Evolutionary conservation across 2,888 invertebrate species (phyloP).

Genomic region (Drosophila incognita): DNA sequence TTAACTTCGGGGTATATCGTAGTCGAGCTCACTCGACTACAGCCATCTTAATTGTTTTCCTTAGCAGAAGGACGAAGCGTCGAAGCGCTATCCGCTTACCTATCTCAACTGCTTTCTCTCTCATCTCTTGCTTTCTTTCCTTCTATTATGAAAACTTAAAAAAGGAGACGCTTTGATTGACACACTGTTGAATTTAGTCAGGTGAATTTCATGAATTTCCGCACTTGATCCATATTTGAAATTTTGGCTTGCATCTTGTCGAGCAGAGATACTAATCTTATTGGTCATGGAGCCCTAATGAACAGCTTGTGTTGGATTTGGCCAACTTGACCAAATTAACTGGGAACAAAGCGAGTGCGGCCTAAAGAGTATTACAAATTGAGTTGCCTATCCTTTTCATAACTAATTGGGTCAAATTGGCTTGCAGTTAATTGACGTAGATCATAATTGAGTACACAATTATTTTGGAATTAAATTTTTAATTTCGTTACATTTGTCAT

Average conservation of each 20-base stretch:
- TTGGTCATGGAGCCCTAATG: conserved; percentile 34
- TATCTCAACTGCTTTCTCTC: not conserved
- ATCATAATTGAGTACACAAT: conserved; percentile 10
- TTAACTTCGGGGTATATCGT: no score
- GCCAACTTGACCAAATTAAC: conserved; percentile 9
- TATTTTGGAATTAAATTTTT: not conserved
- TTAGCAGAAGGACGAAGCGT: conserved; percentile 3
- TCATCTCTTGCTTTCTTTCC: conserved; percentile 3
- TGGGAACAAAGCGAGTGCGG: not conserved
- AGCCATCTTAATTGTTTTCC: not conserved
- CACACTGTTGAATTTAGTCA: conserved; percentile 4
- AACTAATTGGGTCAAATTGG: conserved; percentile 22
- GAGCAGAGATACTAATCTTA: not conserved
- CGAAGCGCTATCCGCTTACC: conserved; percentile 50
- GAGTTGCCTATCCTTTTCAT: not conserved
- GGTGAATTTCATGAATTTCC: not conserved
- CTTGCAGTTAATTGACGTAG: conserved; percentile 11
- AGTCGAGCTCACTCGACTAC: no score
- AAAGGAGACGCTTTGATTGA: conserved; percentile 1
- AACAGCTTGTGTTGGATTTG: conserved; percentile 26
- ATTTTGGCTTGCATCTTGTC: not conserved
- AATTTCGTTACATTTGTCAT: not conserved
- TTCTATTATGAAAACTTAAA: conserved; percentile 18
- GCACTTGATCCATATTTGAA: not conserved
- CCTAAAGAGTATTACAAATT: conserved; percentile 1